A percentile compares a stretch with the other conserved stretches of the same genome.
phyloP scores from a whole-genome alignment of 2,113 vertebrate species.

The Reinhardtius hippoglossoides region DNA sequence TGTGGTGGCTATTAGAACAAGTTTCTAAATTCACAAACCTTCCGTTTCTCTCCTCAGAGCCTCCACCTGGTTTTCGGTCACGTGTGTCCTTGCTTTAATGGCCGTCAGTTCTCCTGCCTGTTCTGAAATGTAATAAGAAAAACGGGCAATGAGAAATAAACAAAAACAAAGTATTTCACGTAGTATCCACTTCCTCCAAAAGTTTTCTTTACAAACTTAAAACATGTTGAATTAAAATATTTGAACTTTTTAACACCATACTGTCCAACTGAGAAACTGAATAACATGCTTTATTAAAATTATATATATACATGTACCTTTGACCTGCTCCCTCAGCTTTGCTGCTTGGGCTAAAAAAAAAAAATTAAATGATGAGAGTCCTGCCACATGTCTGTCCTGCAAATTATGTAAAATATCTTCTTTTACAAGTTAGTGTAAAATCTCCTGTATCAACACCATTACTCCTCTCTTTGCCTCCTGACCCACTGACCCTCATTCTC shows the following conservation, averaged over 20 bases:
- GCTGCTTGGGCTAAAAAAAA: neutral
- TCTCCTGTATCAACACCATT: neutral
- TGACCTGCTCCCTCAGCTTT: neutral
- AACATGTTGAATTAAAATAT: no score
- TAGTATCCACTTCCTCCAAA: no score
- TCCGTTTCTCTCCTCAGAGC: slow-evolving; percentile 29
- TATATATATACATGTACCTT: slow-evolving; percentile 12
- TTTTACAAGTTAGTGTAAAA: neutral
- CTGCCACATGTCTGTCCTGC: neutral
- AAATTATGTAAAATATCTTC: neutral
- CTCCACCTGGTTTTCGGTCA: slow-evolving; percentile 45
- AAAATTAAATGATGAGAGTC: neutral
- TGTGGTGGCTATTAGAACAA: neutral
- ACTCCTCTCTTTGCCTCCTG: neutral
- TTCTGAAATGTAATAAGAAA: slow-evolving; percentile 1
- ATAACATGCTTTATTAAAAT: no score
- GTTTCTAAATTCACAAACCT: slow-evolving; percentile 20
- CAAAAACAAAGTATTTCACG: no score
- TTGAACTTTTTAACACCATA: no score
- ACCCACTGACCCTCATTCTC: slow-evolving; percentile 43
- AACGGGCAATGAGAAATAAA: no score
- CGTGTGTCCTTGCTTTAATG: slow-evolving; percentile 8
- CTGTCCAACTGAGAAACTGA: no score
- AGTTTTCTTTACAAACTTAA: no score
- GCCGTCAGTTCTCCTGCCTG: slow-evolving; percentile 28